A percentile compares a stretch with the other conserved stretches of the same genome.
These are phyloP conservation scores for Tuberolachnus salignus DNA, from an alignment of 2,888 invertebrate species.

Conservation along the genomic window DNA sequence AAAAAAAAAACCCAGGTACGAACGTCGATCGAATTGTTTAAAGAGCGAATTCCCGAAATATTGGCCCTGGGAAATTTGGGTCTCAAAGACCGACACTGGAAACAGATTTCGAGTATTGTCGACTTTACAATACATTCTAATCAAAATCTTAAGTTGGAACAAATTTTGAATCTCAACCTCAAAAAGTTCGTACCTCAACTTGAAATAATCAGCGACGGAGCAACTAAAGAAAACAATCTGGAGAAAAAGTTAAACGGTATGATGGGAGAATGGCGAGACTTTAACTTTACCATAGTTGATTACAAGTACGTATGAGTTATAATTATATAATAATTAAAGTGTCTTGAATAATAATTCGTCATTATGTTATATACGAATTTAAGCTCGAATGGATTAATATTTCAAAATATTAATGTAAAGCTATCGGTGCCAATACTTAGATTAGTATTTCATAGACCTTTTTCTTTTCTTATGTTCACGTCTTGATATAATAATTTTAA, in stretches of 20 bases:
- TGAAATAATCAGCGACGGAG: slow-evolving; percentile 89
- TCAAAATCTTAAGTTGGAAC: slow-evolving; percentile 79
- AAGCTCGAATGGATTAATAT: too few relatives aligned
- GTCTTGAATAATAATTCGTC: too few relatives aligned
- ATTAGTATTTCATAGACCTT: too few relatives aligned
- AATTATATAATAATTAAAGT: background rate
- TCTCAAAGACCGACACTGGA: slow-evolving; percentile 91
- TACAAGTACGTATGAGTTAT: slow-evolving; percentile 69
- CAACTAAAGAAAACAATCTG: slow-evolving; percentile 92
- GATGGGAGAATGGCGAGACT: slow-evolving; percentile 87
- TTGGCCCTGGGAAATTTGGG: slow-evolving; percentile 93
- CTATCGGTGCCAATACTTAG: too few relatives aligned
- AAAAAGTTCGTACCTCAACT: slow-evolving; percentile 88
- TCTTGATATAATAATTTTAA: too few relatives aligned
- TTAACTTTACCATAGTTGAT: slow-evolving; percentile 73
- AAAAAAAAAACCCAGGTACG: background rate
- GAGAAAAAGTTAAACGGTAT: slow-evolving; percentile 88
- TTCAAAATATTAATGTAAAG: too few relatives aligned
- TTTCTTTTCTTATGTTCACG: too few relatives aligned
- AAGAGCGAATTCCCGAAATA: slow-evolving; percentile 83
- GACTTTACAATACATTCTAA: slow-evolving; percentile 89
- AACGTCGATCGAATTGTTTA: slow-evolving; percentile 76
- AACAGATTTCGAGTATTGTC: slow-evolving; percentile 90
- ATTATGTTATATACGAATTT: too few relatives aligned
- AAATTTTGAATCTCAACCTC: slow-evolving; percentile 84